A percentile compares a stretch with the other conserved stretches of the same genome.
Evolutionary conservation across 2,888 invertebrate genomes (phyloP).

Genomic region (Erebia aethiops): DNA sequence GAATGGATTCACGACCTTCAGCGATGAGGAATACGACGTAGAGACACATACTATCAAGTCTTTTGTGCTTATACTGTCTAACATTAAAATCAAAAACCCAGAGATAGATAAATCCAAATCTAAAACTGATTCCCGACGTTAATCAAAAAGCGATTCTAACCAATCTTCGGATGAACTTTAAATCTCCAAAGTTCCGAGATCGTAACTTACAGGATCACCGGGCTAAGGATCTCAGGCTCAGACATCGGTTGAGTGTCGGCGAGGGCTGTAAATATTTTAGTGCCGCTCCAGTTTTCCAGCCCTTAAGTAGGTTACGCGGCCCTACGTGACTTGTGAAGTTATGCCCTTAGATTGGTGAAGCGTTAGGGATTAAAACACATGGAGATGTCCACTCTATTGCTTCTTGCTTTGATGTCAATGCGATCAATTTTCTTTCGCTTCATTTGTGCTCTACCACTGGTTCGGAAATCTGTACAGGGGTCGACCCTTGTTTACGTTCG

Average conservation of each 20-base stretch:
- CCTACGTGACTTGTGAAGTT: slow-evolving; percentile 35
- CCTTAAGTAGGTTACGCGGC: slow-evolving; percentile 53
- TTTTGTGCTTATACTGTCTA: too few relatives aligned
- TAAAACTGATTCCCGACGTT: neutral
- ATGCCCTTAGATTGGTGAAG: slow-evolving; percentile 26
- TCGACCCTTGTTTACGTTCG: too few relatives aligned
- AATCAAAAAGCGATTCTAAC: slow-evolving; percentile 5
- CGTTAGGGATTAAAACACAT: slow-evolving; percentile 21
- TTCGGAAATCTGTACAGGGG: too few relatives aligned
- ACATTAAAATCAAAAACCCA: neutral
- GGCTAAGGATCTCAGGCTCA: slow-evolving; percentile 33
- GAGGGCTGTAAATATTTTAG: slow-evolving; percentile 53
- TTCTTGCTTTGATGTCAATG: neutral
- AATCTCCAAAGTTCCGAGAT: slow-evolving; percentile 25
- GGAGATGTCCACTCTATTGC: neutral
- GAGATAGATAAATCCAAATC: neutral
- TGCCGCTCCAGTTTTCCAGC: slow-evolving; percentile 48
- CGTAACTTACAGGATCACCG: slow-evolving; percentile 25
- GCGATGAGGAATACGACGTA: too few relatives aligned
- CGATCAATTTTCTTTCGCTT: slow-evolving; percentile 5
- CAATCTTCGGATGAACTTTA: slow-evolving; percentile 15
- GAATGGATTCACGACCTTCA: too few relatives aligned
- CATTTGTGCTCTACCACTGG: neutral
- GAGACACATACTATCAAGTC: too few relatives aligned
- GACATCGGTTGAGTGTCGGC: slow-evolving; percentile 41